A percentile compares a stretch with the other conserved stretches of the same genome.
Conservation (phyloP, 2,113 vertebrate species). For the Cardinalis cardinalis region DNA sequence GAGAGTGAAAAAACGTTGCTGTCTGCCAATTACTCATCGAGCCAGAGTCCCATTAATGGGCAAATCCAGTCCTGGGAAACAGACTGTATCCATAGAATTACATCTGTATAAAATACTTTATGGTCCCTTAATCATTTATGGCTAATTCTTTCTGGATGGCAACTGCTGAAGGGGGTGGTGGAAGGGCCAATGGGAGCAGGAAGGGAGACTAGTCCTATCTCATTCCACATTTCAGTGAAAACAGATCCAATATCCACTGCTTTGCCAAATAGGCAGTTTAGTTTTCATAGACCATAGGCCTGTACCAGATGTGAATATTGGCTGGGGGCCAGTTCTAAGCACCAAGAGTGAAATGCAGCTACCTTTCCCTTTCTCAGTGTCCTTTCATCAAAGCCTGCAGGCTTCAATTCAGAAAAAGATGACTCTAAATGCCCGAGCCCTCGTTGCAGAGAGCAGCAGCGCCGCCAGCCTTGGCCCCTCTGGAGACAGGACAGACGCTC, state of each 20-base stretch:
- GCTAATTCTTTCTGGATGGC: constrained; percentile 40
- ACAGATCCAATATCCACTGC: constrained; percentile 41
- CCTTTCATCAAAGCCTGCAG: not conserved
- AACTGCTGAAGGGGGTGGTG: not conserved
- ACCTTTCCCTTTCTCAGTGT: not conserved
- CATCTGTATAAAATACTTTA: constrained; percentile 49
- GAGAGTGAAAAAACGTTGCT: not conserved
- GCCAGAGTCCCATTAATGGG: constrained; percentile 5
- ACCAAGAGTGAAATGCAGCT: not conserved
- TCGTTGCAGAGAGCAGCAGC: not conserved
- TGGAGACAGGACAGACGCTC: not conserved
- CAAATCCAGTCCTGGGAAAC: constrained; percentile 40
- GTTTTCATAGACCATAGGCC: constrained; percentile 20
- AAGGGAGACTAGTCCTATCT: constrained; percentile 22
- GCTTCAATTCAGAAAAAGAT: not conserved
- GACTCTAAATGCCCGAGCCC: not conserved
- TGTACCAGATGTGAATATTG: constrained; percentile 55
- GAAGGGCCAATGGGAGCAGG: not conserved
- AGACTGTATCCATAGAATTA: constrained; percentile 14
- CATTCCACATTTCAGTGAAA: constrained; percentile 47
- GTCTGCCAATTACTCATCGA: constrained; percentile 9
- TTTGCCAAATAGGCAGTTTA: constrained; percentile 48
- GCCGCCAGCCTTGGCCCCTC: not conserved
- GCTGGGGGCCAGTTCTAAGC: constrained; percentile 1
- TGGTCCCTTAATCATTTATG: constrained; percentile 31